phyloP scores from a whole-genome alignment of 1,140 invertebrate species.

The Drosophila sp. region DNA sequence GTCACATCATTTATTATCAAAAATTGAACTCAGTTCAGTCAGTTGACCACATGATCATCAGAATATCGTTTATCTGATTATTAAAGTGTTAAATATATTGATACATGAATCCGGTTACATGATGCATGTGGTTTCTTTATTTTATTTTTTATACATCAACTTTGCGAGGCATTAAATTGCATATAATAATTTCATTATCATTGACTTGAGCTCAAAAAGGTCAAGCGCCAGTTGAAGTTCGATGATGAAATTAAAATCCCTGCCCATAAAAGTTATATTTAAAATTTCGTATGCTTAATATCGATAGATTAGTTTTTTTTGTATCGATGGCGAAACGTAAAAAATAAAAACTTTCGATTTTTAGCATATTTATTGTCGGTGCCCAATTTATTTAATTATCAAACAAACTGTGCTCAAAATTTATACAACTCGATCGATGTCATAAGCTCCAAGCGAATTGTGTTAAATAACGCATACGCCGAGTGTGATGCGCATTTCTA shows the following conservation, averaged over 20 bases:
- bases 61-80: not conserved
- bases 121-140: constrained; percentile 19
- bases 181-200: constrained; percentile 11
- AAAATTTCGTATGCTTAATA: not conserved
- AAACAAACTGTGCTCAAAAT: constrained; percentile 54
- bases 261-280: constrained; percentile 7
- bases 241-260: constrained; percentile 13
- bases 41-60: not conserved
- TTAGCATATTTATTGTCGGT: constrained; percentile 17
- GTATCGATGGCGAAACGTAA: constrained; percentile 12
- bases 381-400: constrained; percentile 66
- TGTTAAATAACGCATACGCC: constrained; percentile 79
- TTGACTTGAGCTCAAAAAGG: not conserved
- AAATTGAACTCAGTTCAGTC: not conserved
- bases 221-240: not conserved
- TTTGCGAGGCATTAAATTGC: not conserved
- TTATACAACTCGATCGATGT: constrained; percentile 65
- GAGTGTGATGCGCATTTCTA: constrained; percentile 71
- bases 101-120: constrained; percentile 30
- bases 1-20: constrained; percentile 8
- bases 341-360: constrained; percentile 57
- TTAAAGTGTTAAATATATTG: constrained; percentile 20
- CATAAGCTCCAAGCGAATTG: constrained; percentile 57
- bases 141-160: not conserved
- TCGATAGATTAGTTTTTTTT: constrained; percentile 11